Conservation (phyloP, 2,113 vertebrate species). For the Oreochromis spilurus region DNA sequence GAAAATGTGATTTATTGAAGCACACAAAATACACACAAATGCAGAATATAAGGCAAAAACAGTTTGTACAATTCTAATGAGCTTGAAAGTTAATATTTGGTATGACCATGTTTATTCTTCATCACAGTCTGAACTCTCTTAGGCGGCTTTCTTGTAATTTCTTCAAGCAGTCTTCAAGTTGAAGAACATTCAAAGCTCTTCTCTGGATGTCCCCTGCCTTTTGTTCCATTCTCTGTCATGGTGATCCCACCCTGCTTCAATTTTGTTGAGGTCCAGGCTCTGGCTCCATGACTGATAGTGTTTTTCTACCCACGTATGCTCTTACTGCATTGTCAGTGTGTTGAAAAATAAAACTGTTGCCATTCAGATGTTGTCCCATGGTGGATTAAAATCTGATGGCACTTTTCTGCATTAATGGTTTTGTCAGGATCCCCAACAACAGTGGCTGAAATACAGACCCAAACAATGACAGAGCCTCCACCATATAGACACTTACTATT, state of each 20-base stretch:
- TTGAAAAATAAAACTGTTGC: not conserved
- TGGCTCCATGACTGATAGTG: not conserved
- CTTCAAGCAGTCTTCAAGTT: not conserved
- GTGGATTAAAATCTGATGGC: not conserved
- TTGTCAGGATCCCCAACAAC: not conserved
- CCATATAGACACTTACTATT: not conserved
- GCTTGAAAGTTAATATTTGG: not conserved
- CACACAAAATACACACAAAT: not conserved
- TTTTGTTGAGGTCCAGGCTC: not conserved
- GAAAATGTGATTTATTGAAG: not conserved
- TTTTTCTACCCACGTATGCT: not conserved
- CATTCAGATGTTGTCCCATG: not conserved
- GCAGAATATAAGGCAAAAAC: not conserved
- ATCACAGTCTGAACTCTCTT: not conserved
- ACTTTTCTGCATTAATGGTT: not conserved
- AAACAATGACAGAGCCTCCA: not conserved
- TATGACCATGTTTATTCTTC: not conserved
- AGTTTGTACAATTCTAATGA: not conserved
- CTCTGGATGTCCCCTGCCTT: not conserved
- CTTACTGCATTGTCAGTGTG: not conserved
- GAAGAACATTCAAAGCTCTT: not conserved
- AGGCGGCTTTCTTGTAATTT: not conserved
- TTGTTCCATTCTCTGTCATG: not conserved
- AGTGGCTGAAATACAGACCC: not conserved
- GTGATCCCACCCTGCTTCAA: not conserved